Base-by-base conservation (phyloP, 2,797 vertebrate species). In the Capromys pilorides region DNA sequence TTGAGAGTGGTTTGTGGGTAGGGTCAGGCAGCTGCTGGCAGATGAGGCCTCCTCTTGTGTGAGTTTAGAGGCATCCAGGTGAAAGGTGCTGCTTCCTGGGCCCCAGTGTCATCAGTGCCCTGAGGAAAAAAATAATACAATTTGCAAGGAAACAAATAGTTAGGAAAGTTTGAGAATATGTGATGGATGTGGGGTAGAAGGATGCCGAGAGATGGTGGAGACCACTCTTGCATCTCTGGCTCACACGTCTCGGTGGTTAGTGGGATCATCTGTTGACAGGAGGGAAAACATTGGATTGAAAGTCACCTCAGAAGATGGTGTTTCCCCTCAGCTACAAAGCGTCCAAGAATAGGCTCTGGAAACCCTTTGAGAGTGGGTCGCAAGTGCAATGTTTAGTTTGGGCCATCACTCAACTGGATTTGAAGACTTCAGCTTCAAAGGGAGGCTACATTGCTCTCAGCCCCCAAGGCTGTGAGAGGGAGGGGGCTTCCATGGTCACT, bases 201-300 rank as follows among this genome's bases (percentile, higher is more conserved):
- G n/a, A 18, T 5, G 9, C 64, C 36, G 6, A 2, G 51, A 80
- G 36, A 22, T 0, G 8, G 41, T 4, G 10, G 51, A 16, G 3
- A 31, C 3, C 14, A 49, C 12, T 59, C 8, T 71, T 45, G 0
- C 3, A 0, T 36, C 51, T n/a, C 39, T 24, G 39, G 19, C 28
- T 77, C 51, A 49, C 26, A 49, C 2, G 0, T 86, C 64, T 75
- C 41, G n/a, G 31, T 33, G 51, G 31, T 8, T 18, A 62, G n/a
- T 21, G 45, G 71, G 12, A 19, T 36, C 7, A 1, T 51, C 49
- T 67, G 51, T 39, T 28, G 19, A 90, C 28, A 62, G 21, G 31
- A 45, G 4, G 66, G 71, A 54, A 19, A 75, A 39, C 0, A 6
- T 12, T 28, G n/a, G 82, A 49, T 54, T 57, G 62, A 73, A 11